Percentiles rank a stretch among this genome's conserved stretches.
These are phyloP conservation scores for Phymorhynchus buccinoides DNA, from an alignment of 1,140 invertebrate species.

Conservation along the genomic window DNA sequence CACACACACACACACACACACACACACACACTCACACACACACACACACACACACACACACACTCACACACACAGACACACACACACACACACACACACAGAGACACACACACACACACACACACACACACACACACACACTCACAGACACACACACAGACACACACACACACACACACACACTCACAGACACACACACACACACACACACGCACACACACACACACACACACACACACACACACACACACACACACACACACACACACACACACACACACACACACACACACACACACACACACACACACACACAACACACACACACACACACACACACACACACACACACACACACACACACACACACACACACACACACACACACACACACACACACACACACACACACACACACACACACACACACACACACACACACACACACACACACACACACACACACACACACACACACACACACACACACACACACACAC, in stretches of 20 bases:
- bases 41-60: no score
- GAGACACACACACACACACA: no score
- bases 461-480: slow-evolving; percentile 18
- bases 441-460: slow-evolving; percentile 11
- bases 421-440: slow-evolving; percentile 5
- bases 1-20: no score
- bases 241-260: neutral
- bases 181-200: no score
- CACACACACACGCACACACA: neutral
- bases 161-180: no score
- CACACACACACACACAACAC: neutral
- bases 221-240: neutral
- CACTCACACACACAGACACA: no score
- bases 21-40: no score
- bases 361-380: slow-evolving; percentile 2
- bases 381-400: slow-evolving; percentile 10
- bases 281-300: neutral
- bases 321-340: slow-evolving; percentile 28
- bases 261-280: neutral
- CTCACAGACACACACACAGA: no score
- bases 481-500: slow-evolving; percentile 16
- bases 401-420: neutral
- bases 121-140: no score
- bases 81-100: no score
- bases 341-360: slow-evolving; percentile 17